Base-by-base conservation (phyloP, 1,140 invertebrate species). In the Drosophila athabasca region DNA sequence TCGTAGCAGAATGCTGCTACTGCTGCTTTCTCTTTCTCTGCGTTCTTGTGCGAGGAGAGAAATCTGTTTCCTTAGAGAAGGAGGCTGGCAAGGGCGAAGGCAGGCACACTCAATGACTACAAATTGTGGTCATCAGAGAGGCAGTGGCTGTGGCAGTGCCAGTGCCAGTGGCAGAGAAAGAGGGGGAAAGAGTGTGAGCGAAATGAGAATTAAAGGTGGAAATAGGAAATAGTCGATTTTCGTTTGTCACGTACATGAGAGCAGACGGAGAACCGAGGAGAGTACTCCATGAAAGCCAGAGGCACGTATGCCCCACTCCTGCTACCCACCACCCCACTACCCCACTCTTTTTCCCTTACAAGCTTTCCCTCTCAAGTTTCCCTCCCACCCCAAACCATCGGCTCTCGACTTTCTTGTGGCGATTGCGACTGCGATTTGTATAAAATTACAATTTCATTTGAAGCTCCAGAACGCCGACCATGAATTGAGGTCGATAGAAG, bases 371-470 rank as follows among this genome's bases (percentile, higher is more conserved):
- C 29, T 49, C 65, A 55, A 68, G 43, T 68, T 67, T 67, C 48
- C 22, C 66, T 13, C 48, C 22, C 66, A 5, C 48, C 7, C 6
- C 64, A 8, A 8, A 26, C 64, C n/a, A 19, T 46, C 45, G 17
- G 13, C 45, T 15, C 45, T 22, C 58, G 55, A 61, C 58, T 64
- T 69, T 50, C 29, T 53, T 64, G 44, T 45, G 29, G 41, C 73
- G 65, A 64, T 69, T 79, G 75, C 59, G 50, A 59, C 59, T 53
- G 53, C 64, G 65, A 78, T 78, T 75, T 78, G 78, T 81, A 81
- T 81, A 72, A 81, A 81, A 81, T 81, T 76, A 76, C 67, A 76
- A 76, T 76, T 80, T 66, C 77, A 80, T 72, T 81, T 67, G 39
- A 61, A 61, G 68, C 48, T 35, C 31, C 66, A 24, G 75, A 54